A percentile compares a stretch with the other conserved stretches of the same genome.
These are phyloP conservation scores for Anarsia innoxiella DNA, from an alignment of 2,888 invertebrate species.

Conservation along the genomic window DNA sequence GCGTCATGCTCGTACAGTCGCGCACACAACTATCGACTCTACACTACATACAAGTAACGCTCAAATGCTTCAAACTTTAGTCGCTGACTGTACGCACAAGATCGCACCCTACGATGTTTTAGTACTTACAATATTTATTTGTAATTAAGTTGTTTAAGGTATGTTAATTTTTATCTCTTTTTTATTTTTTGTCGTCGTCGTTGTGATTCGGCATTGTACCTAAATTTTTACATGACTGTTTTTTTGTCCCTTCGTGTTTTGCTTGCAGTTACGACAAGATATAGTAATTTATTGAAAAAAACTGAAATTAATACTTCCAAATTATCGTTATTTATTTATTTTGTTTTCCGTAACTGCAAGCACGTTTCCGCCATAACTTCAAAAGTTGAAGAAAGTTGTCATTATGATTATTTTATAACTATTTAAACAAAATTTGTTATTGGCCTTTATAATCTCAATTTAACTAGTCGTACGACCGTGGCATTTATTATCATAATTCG, in stretches of 20 bases:
- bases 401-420: background rate
- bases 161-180: conserved; percentile 37
- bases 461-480: conserved; percentile 43
- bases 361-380: background rate
- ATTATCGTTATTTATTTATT: background rate
- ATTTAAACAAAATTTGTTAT: conserved; percentile 14
- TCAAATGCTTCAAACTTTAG: no score
- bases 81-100: conserved; percentile 7
- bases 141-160: conserved; percentile 52
- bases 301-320: background rate
- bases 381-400: background rate
- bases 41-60: background rate
- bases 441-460: conserved; percentile 31
- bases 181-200: conserved; percentile 20
- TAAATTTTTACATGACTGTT: conserved; percentile 46
- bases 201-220: conserved; percentile 21
- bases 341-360: no score
- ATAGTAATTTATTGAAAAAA: background rate
- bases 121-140: conserved; percentile 76
- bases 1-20: conserved; percentile 33
- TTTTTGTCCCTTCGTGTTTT: conserved; percentile 14
- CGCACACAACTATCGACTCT: background rate
- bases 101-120: conserved; percentile 20
- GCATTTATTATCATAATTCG: conserved; percentile 35
- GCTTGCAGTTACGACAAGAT: conserved; percentile 5